Evolutionary conservation across 2,888 invertebrate species (phyloP).

Genomic region (Leptopilina myrica): DNA sequence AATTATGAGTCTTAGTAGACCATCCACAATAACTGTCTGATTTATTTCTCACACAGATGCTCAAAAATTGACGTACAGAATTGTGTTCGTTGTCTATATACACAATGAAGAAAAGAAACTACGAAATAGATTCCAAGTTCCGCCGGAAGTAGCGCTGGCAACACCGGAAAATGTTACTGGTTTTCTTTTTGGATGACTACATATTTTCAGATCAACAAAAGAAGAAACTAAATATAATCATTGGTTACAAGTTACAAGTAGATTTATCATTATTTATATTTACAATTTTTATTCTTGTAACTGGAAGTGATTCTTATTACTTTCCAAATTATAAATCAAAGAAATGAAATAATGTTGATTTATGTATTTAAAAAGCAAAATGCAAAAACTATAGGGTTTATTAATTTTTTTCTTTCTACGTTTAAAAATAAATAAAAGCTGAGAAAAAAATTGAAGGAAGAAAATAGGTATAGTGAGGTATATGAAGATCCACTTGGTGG

Average conservation of each 20-base stretch:
- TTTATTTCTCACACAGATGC: slow-evolving; percentile 57
- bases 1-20: slow-evolving; percentile 63
- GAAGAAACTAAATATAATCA: neutral
- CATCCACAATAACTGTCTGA: slow-evolving; percentile 64
- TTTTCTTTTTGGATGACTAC: neutral
- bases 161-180: slow-evolving; percentile 26
- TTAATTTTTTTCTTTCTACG: no score
- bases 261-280: no score
- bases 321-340: no score
- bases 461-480: slow-evolving; percentile 23
- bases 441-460: neutral
- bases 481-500: slow-evolving; percentile 31
- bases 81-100: slow-evolving; percentile 10
- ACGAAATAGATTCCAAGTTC: slow-evolving; percentile 32
- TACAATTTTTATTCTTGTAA: no score
- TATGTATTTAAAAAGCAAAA: no score
- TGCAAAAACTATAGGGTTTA: no score
- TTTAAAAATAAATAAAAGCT: no score
- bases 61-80: neutral
- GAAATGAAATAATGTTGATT: no score
- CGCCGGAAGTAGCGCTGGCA: slow-evolving; percentile 34
- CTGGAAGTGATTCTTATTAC: no score
- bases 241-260: no score
- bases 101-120: slow-evolving; percentile 10
- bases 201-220: slow-evolving; percentile 11